phyloP scores from a whole-genome alignment of 1,140 invertebrate species.

The Paraescarpia echinospica region DNA sequence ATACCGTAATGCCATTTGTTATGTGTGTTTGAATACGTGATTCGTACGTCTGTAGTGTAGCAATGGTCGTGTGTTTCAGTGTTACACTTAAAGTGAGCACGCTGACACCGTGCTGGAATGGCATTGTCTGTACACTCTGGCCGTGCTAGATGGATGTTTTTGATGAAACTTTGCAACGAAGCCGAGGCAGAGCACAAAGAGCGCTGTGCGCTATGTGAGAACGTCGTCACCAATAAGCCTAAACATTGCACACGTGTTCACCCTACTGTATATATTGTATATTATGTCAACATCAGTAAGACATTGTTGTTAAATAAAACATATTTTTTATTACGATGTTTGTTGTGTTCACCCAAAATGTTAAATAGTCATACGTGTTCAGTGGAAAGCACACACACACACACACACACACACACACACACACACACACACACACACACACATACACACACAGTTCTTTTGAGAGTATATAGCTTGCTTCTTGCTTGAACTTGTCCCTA shows the following conservation, averaged over 20 bases:
- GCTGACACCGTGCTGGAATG: neutral
- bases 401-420: too few species aligned
- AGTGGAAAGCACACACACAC: too few species aligned
- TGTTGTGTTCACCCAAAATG: neutral
- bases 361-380: too few species aligned
- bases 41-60: neutral
- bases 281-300: neutral
- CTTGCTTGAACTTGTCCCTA: too few species aligned
- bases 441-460: too few species aligned
- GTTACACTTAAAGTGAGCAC: neutral
- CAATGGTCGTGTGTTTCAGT: neutral
- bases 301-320: neutral
- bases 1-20: neutral
- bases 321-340: neutral
- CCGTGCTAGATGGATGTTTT: neutral
- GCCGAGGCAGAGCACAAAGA: neutral
- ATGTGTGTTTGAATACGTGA: neutral
- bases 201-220: neutral
- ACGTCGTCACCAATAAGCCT: neutral
- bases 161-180: neutral
- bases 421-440: too few species aligned
- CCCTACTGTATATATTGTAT: neutral
- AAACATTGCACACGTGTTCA: neutral
- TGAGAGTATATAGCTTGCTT: too few species aligned
- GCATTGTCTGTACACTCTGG: neutral